Conservation (phyloP, 2,113 vertebrate species). For the Petrocephalus zakoni region DNA sequence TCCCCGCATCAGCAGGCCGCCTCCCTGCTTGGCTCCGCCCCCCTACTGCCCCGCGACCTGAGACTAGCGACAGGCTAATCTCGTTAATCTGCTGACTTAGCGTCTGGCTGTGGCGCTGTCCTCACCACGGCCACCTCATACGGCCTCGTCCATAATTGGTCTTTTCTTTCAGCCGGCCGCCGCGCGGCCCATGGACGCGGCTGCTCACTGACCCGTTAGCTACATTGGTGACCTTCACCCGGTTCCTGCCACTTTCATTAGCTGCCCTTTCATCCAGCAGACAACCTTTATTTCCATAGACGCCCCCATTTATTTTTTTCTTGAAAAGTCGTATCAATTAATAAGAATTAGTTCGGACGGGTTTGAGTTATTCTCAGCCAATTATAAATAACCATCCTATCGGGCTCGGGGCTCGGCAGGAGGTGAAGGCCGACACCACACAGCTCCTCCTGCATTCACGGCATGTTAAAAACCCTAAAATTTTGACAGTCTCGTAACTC, state of each 20-base stretch:
- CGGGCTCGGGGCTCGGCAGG: neutral
- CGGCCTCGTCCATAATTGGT: conserved; percentile 10
- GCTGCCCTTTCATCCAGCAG: neutral
- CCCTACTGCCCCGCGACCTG: neutral
- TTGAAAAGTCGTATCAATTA: neutral
- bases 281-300: conserved; percentile 7
- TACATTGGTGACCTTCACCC: conserved; percentile 1
- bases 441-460: neutral
- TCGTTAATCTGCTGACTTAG: conserved; percentile 6
- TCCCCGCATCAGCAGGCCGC: neutral
- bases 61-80: neutral
- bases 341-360: neutral
- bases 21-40: neutral
- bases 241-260: conserved; percentile 1
- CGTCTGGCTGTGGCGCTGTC: neutral
- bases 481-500: conserved; percentile 10
- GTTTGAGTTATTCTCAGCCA: neutral
- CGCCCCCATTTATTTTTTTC: neutral
- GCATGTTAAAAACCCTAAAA: conserved; percentile 2
- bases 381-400: neutral
- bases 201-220: conserved; percentile 14
- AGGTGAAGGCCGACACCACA: neutral
- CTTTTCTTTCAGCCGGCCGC: neutral
- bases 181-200: neutral
- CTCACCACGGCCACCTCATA: neutral